phyloP scores from a whole-genome alignment of 2,113 vertebrate species.

The Craseonycteris thonglongyai region DNA sequence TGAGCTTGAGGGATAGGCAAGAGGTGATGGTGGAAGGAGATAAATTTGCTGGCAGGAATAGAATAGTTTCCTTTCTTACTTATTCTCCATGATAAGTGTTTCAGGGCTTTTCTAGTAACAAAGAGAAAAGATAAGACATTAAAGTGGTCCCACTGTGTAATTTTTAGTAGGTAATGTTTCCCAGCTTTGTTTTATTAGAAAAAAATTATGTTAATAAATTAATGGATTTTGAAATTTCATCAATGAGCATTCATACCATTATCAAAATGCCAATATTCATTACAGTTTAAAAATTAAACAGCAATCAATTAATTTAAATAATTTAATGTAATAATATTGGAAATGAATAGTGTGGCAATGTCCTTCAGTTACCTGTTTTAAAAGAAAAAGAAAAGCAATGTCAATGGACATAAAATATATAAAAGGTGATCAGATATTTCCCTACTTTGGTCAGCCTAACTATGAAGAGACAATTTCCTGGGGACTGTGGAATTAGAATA shows the following conservation, averaged over 20 bases:
- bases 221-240: slow-evolving; percentile 18
- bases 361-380: neutral
- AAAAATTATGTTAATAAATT: neutral
- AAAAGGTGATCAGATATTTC: neutral
- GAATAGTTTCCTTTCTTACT: neutral
- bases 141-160: neutral
- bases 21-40: neutral
- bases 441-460: neutral
- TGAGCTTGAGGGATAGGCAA: neutral
- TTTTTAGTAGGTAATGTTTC: slow-evolving; percentile 15
- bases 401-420: neutral
- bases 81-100: neutral
- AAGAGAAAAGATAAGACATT: neutral
- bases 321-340: neutral
- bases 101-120: neutral
- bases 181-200: neutral
- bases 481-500: neutral
- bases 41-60: neutral
- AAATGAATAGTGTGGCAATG: neutral
- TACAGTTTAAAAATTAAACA: neutral
- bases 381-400: neutral
- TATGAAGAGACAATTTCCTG: neutral
- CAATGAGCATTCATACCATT: neutral
- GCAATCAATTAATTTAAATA: neutral
- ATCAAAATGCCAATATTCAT: slow-evolving; percentile 17